Evolutionary conservation across 2,797 vertebrate species (phyloP).

Genomic region (Menidia menidia): DNA sequence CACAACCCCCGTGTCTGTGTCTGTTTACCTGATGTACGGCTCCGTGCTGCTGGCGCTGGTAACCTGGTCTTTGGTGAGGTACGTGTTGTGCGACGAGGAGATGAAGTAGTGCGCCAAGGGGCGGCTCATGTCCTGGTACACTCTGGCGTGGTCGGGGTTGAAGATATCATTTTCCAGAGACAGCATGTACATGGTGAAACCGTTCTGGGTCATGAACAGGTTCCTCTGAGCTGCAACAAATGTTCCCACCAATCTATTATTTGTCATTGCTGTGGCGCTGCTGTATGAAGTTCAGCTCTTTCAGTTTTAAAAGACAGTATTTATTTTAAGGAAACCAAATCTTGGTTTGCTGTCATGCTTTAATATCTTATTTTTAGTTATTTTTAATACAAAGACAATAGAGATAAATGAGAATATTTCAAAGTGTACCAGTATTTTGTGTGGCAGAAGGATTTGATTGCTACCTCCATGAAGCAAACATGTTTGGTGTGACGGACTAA

Average conservation of each 20-base stretch:
- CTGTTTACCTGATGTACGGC: slow-evolving; percentile 90
- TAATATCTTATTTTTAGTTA: too few relatives aligned
- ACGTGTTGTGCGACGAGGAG: slow-evolving; percentile 89
- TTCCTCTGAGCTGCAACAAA: slow-evolving; percentile 81
- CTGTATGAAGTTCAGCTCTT: too few relatives aligned
- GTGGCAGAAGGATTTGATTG: slow-evolving; percentile 2
- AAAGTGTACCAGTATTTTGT: slow-evolving; percentile 4
- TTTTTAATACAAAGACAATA: too few relatives aligned
- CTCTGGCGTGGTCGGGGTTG: slow-evolving; percentile 83
- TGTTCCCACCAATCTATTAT: background rate
- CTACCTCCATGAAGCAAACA: background rate
- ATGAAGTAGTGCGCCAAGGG: slow-evolving; percentile 95
- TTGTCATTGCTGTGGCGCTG: background rate
- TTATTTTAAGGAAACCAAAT: background rate
- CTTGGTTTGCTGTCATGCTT: too few relatives aligned
- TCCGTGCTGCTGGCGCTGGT: slow-evolving; percentile 94
- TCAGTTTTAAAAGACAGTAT: background rate
- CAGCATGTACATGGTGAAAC: slow-evolving; percentile 96
- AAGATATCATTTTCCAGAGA: slow-evolving; percentile 89
- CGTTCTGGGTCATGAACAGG: slow-evolving; percentile 91
- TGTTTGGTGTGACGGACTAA: slow-evolving; percentile 8
- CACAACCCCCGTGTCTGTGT: background rate
- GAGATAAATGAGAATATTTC: background rate
- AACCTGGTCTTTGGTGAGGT: slow-evolving; percentile 94
- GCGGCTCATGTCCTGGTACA: slow-evolving; percentile 92